Evolutionary conservation across 1,140 invertebrate genomes (phyloP).

Genomic region (Drosophila novamexicana): DNA sequence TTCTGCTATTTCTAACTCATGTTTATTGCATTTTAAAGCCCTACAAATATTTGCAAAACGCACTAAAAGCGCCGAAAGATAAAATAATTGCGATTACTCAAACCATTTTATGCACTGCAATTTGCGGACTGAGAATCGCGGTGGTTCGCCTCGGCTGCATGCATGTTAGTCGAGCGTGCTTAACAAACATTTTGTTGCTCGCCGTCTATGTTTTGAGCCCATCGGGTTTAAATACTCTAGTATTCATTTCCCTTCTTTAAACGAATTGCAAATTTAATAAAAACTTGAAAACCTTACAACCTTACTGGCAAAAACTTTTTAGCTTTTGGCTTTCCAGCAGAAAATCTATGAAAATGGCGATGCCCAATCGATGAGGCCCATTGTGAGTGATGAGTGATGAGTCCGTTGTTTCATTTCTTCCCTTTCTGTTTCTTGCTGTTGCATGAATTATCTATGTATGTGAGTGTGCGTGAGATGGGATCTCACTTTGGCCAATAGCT

Average conservation of each 20-base stretch:
- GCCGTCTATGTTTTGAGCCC: no score
- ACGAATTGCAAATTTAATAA: neutral
- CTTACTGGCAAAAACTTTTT: neutral
- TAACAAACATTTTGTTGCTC: no score
- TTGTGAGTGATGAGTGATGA: slow-evolving; percentile 42
- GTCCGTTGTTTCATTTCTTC: neutral
- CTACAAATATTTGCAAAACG: slow-evolving; percentile 58
- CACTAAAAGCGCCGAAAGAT: slow-evolving; percentile 45
- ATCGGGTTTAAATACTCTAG: neutral
- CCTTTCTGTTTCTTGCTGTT: slow-evolving; percentile 7
- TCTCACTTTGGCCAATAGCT: slow-evolving; percentile 46
- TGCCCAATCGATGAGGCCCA: slow-evolving; percentile 25
- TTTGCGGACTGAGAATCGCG: neutral
- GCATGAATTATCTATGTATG: slow-evolving; percentile 41
- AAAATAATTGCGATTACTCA: slow-evolving; percentile 64
- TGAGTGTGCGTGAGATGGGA: slow-evolving; percentile 14
- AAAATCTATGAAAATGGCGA: slow-evolving; percentile 23
- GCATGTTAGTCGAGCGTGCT: no score
- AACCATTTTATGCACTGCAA: slow-evolving; percentile 35
- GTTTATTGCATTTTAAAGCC: slow-evolving; percentile 46
- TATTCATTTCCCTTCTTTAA: neutral
- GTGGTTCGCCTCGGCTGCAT: neutral
- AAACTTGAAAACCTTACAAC: neutral
- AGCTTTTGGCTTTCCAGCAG: slow-evolving; percentile 5
- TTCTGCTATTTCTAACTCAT: slow-evolving; percentile 2